Base-by-base conservation (phyloP, 2,797 vertebrate species). In the Anas bernieri region DNA sequence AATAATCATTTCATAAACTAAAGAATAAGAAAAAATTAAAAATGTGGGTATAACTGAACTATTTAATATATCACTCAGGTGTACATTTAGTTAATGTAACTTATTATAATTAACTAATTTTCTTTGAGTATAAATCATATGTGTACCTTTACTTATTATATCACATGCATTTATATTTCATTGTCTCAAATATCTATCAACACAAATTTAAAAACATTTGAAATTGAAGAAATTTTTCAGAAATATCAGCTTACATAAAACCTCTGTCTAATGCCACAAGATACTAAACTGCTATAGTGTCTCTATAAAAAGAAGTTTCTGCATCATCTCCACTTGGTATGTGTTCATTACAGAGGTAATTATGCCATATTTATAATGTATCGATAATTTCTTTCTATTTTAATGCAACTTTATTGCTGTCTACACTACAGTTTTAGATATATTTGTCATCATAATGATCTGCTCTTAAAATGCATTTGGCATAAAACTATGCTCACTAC, bases 201-300 rank as follows among this genome's bases (percentile, higher is more conserved):
- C 11, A 67, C 3, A 77, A 14, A 50, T 16, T 16, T 8, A 86
- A 70, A 90, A 31, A 28, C 1, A 7, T 6, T 8, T 30, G 18
- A 59, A 79, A 46, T 52, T 23, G 45, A 88, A 67, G 4, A 68
- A 64, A 31, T 43, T 35, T 43, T 84, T 87, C 56, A 17, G 14
- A 63, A 85, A 8, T 72, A 74, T 7, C 10, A 54, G 9, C 7
- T 67, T 17, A 76, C 23, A 41, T 12, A 73, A 83, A 73, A 39
- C 1, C 39, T 4, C 30, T 48, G 87, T 7, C 23, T 63, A 43
- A 55, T 7, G 41, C 3, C 5, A 1, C 37, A 90, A 31, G 8
- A 31, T 2, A 9, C 3, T 72, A 58, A 50, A n/a, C 33, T 62
- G 13, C 0, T 48, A 61, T 1, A 23, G 1, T 35, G 5, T 37